Evolutionary conservation across 2,113 vertebrate genomes (phyloP), one percentile per base, ranked within the genome.

Genomic region (Phalacrocorax aristotelis): DNA sequence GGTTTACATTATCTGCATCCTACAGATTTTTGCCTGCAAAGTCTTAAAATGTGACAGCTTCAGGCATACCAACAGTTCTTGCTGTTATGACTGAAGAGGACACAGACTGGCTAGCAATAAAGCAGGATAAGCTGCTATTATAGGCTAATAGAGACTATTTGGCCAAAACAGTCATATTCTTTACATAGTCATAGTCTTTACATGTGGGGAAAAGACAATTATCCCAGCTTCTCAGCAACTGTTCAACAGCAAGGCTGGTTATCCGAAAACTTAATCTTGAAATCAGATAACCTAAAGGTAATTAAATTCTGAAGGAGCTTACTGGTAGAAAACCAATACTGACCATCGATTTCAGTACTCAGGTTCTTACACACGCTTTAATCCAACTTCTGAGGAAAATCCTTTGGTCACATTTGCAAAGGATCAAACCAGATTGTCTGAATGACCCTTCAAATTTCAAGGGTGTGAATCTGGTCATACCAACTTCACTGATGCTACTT

Each of bases 241-340:
- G 13, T n/a, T 70, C 42, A 71, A 71, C 70, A 91, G n/a, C 19
- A 85, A 82, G 74, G 60, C 38, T 60, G 17, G 38, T 64, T 89
- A 85, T 57, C 77, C 85, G 61, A 95, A 96, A 94, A 81, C 18
- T 71, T 81, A 48, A 91, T 84, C 94, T 84, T 93, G 93, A 91
- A 96, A 96, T 79, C 44, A 89, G 89, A 96, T 84, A 94, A 87
- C 77, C 38, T 58, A 70, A 69, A 72, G 34, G 30, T 87, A 93
- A 87, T 57, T 87, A 65, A 93, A 95, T 83, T 89, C 66, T 76
- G 76, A 44, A 93, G 76, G 48, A 91, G 25, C 11, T 76, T 90
- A 77, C 36, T 80, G 14, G 29, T 48, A 36, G 81, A 85, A 93
- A 91, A 95, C n/a, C 36, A 94, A 76, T 36, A 94, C 19, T 83